phyloP scores from a whole-genome alignment of 2,797 vertebrate genomes.

The Leptodactylus fallax region DNA sequence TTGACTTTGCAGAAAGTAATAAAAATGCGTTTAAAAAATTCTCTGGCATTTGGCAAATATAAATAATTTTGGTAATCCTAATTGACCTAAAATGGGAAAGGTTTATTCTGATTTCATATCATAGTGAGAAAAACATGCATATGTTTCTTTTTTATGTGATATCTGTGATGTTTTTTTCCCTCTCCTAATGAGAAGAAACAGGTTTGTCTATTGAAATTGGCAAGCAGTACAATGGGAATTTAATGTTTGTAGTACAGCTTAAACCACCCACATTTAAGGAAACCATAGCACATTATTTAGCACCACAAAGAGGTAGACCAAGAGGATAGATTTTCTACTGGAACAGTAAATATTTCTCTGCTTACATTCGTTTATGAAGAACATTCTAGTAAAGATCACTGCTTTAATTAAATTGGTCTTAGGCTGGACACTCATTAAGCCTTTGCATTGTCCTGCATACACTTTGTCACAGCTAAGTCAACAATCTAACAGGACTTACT shows the following conservation, averaged over 20 bases:
- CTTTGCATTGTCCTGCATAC: conserved; percentile 15
- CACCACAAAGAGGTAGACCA: not conserved
- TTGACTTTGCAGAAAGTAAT: no score
- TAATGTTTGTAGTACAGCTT: conserved; percentile 35
- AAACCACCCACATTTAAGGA: conserved; percentile 43
- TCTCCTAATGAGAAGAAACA: not conserved
- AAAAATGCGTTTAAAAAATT: no score
- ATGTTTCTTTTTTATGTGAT: no score
- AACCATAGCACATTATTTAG: conserved; percentile 25
- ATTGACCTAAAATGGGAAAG: no score
- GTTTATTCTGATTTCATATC: no score
- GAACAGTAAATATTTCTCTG: conserved; percentile 24
- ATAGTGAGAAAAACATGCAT: no score
- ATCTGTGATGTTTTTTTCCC: no score
- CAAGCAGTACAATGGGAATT: conserved; percentile 25
- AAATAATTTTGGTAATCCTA: no score
- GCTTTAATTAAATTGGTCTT: conserved; percentile 50
- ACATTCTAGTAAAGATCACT: conserved; percentile 19
- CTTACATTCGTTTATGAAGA: conserved; percentile 24
- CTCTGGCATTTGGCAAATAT: no score
- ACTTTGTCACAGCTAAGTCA: conserved; percentile 38
- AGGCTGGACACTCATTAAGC: conserved; percentile 15
- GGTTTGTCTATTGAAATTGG: not conserved
- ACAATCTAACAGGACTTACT: not conserved
- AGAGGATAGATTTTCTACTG: not conserved